Base-by-base conservation (phyloP, 2,797 vertebrate genomes). In the Denticeps clupeoides region DNA sequence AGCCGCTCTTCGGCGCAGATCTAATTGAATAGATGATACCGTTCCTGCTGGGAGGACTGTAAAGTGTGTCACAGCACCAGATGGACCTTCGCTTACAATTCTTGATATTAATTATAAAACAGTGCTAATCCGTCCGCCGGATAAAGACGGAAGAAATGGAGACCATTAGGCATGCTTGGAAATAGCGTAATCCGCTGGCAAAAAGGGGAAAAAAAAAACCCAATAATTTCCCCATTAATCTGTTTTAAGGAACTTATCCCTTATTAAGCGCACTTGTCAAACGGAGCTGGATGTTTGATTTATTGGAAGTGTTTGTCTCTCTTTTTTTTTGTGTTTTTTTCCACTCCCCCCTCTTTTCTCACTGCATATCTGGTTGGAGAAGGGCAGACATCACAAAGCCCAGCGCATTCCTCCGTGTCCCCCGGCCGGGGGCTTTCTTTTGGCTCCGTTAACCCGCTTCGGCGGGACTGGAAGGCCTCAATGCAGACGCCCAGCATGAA, bases 51-150 rank as follows among this genome's bases (percentile, higher is more conserved):
- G 62, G 61, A 65, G 57, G 70, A 75, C 69, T 67, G 57, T 65
- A 71, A 83, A 80, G 79, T 82, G 73, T 84, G 80, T 84, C 82
- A 80, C 63, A 50, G 53, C 74, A 76, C 77, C 78, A 81, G 80
- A 82, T 79, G 78, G 76, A 76, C 61, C 66, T 73, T 69, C 65
- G 60, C 62, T 57, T 63, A 59, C 64, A 45, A 49, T 61, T 63
- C 53, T 49, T 60, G 63, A 70, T 60, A 64, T 78, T 81, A 81
- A 82, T 83, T 82, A 80, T 80, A 74, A 80, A 75, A 74, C 74
- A 78, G 51, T 77, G 71, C 75, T 75, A 78, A 82, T 80, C 75
- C 71, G 74, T 75, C 71, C 68, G 67, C 51, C 60, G 70, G 68
- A 72, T 67, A 77, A 71, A 78, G 70, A 72, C 67, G 64, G 73